Percentiles rank a stretch among this genome's conserved stretches.
Evolutionary conservation across 1,140 invertebrate species (phyloP).

Genomic region (Lutraria rhynchaena): DNA sequence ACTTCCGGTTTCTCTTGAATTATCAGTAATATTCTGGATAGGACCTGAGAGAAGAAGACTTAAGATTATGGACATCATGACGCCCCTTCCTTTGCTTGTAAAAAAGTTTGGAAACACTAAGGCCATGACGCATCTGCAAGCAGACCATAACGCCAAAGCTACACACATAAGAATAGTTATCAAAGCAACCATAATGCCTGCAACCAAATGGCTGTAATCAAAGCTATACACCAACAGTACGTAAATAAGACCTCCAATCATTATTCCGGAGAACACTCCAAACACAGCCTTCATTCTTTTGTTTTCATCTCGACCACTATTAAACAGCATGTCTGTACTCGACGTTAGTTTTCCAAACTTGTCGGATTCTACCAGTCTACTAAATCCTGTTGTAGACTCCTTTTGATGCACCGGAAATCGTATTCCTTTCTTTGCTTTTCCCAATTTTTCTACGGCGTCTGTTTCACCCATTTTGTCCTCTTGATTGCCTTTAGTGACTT

Average conservation of each 20-base stretch:
- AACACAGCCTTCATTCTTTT: slow-evolving; percentile 32
- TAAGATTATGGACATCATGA: slow-evolving; percentile 46
- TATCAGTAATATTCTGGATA: slow-evolving; percentile 42
- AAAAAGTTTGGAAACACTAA: slow-evolving; percentile 50
- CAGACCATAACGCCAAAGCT: slow-evolving; percentile 11
- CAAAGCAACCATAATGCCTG: slow-evolving; percentile 21
- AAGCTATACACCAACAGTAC: slow-evolving; percentile 25
- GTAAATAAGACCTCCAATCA: slow-evolving; percentile 25
- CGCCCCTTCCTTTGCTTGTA: slow-evolving; percentile 33
- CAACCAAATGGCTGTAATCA: slow-evolving; percentile 30
- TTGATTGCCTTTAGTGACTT: no score
- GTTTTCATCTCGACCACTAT: slow-evolving; percentile 47
- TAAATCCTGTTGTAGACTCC: no score
- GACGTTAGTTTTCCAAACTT: not conserved
- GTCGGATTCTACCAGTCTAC: not conserved
- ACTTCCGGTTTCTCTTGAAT: slow-evolving; percentile 37
- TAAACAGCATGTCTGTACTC: slow-evolving; percentile 22
- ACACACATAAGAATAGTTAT: slow-evolving; percentile 31
- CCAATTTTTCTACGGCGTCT: no score
- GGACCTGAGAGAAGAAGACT: slow-evolving; percentile 31
- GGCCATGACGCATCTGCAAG: slow-evolving; percentile 44
- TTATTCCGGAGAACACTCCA: slow-evolving; percentile 12
- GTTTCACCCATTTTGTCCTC: no score
- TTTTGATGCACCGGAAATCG: no score
- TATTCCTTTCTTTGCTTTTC: no score